Base-by-base conservation (phyloP, 64 coral and sea anemone genomes). In the Pachyseris speciosa region DNA sequence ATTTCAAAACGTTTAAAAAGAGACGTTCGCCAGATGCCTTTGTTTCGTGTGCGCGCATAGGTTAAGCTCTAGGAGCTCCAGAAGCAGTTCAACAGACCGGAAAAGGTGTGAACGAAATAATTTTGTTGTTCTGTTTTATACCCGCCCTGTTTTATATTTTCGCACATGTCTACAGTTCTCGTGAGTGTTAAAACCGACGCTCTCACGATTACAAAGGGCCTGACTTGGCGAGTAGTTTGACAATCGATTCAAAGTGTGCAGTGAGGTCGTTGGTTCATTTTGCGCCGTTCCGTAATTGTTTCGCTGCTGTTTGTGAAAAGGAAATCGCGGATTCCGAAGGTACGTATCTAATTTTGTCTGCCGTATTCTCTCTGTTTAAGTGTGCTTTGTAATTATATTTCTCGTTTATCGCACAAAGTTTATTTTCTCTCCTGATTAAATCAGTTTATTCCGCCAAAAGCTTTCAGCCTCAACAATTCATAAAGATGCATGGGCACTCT, bases 401-500 rank as follows among this genome's bases (percentile, higher is more conserved):
- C 77, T 81, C 53, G 16, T 37, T 81, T 63, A 36, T 81, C 50
- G 34, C 32, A 61, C 2, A 57, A 29, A 27, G 10, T 81, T 42
- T 61, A 63, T 55, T 81, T 81, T 44, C 40, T 15, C 45, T 76
- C 2, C 26, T 76, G 77, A 81, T 81, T 81, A 81, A 39, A 81
- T 81, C 77, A 40, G 52, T n/a, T 22, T 61, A 61, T n/a, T 61
- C 12, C 34, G 24, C 61, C 32, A 22, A 2, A 63, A 59, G 34
- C 53, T 81, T 61, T 79, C 49, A 79, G 58, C 13, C 16, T 32
- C 75, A 20, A 26, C 26, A 61, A 37, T 32, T 81, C 20, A 40
- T 26, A 80, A 39, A 17, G 28, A 77, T 51, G 34, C 12, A 38
- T 25, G n/a, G n/a, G 9, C n/a, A 58, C 58, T 52, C 13, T 38